These are phyloP conservation scores for Lepeophtheirus salmonis DNA, from an alignment of 1,140 invertebrate genomes.

Conservation along the genomic window DNA sequence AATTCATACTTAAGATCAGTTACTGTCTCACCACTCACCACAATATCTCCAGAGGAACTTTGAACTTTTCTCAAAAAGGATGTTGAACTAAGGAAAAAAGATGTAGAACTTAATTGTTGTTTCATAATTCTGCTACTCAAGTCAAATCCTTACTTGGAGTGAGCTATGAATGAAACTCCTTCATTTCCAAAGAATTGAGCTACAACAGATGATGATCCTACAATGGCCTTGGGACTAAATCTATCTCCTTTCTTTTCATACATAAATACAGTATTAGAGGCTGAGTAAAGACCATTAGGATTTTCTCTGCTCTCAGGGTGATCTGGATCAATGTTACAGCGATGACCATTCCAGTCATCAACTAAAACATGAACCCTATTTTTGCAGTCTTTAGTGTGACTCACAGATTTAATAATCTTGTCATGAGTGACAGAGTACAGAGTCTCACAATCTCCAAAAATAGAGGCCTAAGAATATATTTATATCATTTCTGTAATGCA, in stretches of 20 bases:
- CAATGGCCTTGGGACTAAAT: not conserved
- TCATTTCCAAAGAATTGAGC: constrained; percentile 14
- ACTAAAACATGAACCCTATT: not conserved
- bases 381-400: constrained; percentile 10
- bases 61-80: not conserved
- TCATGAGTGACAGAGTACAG: constrained; percentile 12
- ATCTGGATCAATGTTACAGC: constrained; percentile 1
- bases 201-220: not conserved
- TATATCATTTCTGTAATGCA: no score
- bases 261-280: not conserved
- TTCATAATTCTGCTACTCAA: not conserved
- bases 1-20: constrained; percentile 5
- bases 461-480: not conserved
- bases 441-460: constrained; percentile 14
- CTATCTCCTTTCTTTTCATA: not conserved
- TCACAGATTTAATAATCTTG: not conserved
- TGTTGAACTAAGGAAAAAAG: not conserved
- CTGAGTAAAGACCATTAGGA: not conserved
- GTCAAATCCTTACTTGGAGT: not conserved
- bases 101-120: not conserved
- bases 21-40: not conserved
- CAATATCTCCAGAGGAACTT: not conserved
- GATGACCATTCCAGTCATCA: constrained; percentile 14
- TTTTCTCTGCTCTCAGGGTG: not conserved
- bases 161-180: not conserved